Evolutionary conservation across 2,888 invertebrate genomes (phyloP).

Genomic region (Amphipoea lucens): DNA sequence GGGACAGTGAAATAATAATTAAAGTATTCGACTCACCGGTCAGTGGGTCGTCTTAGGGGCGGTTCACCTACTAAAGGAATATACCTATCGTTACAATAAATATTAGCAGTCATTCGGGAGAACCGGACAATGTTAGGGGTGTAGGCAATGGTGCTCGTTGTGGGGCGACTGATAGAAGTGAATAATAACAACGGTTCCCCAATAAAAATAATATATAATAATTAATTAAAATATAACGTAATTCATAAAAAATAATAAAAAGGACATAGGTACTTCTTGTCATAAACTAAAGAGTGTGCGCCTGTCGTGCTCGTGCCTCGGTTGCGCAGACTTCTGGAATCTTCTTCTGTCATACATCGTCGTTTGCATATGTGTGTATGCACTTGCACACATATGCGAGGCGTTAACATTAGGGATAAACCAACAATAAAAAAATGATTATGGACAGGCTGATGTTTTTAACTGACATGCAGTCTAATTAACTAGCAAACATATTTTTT

Average conservation of each 20-base stretch:
- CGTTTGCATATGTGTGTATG: not conserved
- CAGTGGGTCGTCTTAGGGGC: no score
- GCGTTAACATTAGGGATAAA: not conserved
- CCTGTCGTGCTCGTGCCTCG: no score
- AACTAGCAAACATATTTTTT: constrained; percentile 33
- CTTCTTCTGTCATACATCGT: not conserved
- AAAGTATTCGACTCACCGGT: no score
- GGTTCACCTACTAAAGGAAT: not conserved
- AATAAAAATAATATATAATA: no score
- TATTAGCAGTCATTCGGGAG: not conserved
- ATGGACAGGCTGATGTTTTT: constrained; percentile 3
- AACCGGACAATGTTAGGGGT: not conserved
- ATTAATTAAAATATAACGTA: no score
- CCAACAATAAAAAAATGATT: not conserved
- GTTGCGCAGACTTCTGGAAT: not conserved
- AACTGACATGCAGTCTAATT: constrained; percentile 28
- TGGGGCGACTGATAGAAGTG: no score
- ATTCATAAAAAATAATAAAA: no score
- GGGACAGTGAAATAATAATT: no score
- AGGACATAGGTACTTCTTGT: no score
- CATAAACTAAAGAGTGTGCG: no score
- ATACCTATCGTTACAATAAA: not conserved
- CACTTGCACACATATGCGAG: not conserved
- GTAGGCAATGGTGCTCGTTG: no score
- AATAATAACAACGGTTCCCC: no score